Evolutionary conservation across 2,797 vertebrate genomes (phyloP).

Genomic region (Fundulus diaphanus): DNA sequence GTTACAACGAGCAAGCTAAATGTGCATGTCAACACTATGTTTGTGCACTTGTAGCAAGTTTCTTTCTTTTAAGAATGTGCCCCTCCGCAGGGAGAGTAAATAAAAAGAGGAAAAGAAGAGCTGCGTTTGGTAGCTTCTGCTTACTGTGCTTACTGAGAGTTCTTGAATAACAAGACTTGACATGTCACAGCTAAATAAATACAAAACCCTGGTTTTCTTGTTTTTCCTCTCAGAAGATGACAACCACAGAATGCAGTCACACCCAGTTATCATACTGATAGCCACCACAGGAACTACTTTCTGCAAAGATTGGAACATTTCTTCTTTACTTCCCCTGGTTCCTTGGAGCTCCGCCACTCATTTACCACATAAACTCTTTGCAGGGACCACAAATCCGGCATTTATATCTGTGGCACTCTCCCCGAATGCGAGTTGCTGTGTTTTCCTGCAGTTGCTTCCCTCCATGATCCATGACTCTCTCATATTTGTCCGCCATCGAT

Average conservation of each 20-base stretch:
- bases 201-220: constrained; percentile 66
- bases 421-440: constrained; percentile 45
- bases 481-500: constrained; percentile 78
- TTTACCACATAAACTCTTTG: constrained; percentile 67
- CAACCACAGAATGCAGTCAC: constrained; percentile 60
- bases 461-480: constrained; percentile 71
- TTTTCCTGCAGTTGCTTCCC: constrained; percentile 47
- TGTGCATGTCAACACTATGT: constrained; percentile 63
- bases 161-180: constrained; percentile 78
- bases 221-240: constrained; percentile 53
- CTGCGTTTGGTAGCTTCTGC: constrained; percentile 69
- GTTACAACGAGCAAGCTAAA: constrained; percentile 56
- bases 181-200: constrained; percentile 76
- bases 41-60: constrained; percentile 64
- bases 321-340: constrained; percentile 37
- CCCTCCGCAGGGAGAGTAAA: constrained; percentile 48
- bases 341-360: constrained; percentile 48
- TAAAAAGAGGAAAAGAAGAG: constrained; percentile 22
- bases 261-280: constrained; percentile 61
- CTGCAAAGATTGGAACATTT: constrained; percentile 41
- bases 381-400: constrained; percentile 57
- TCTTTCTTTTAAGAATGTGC: constrained; percentile 55
- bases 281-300: constrained; percentile 45
- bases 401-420: constrained; percentile 63
- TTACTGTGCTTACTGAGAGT: constrained; percentile 66